phyloP scores from a whole-genome alignment of 2,113 vertebrate genomes.

The Nerophis ophidion region DNA sequence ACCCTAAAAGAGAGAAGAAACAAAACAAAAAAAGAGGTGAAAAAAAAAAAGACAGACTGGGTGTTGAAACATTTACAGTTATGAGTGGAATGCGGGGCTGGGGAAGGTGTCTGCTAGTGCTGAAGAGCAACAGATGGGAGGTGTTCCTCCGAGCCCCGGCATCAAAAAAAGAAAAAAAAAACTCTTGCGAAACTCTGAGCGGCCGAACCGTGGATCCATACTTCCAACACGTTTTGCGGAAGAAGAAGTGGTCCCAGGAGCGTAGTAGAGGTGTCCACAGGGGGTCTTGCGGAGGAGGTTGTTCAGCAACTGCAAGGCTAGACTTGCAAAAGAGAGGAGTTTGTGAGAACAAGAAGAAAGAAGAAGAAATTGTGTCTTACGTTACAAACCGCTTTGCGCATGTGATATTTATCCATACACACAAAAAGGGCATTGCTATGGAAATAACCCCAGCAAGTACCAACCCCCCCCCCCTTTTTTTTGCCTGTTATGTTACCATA shows the following conservation, averaged over 20 bases:
- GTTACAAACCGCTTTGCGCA: slow-evolving; percentile 51
- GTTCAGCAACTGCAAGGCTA: slow-evolving; percentile 26
- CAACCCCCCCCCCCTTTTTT: slow-evolving; percentile 52
- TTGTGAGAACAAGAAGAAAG: slow-evolving; percentile 1
- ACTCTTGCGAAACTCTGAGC: slow-evolving; percentile 13
- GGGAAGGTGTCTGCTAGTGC: slow-evolving; percentile 38
- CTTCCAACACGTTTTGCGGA: not conserved
- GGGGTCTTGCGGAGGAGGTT: slow-evolving; percentile 4
- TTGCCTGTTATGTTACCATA: slow-evolving; percentile 77
- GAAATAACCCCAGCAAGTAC: slow-evolving; percentile 65
- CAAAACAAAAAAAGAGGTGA: not conserved
- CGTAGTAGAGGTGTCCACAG: not conserved
- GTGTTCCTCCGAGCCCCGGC: slow-evolving; percentile 8
- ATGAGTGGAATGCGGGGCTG: slow-evolving; percentile 64
- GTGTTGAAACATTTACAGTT: slow-evolving; percentile 55
- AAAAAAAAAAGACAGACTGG: slow-evolving; percentile 11
- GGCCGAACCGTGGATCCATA: not conserved
- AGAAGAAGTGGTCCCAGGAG: not conserved
- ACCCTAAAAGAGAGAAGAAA: not conserved
- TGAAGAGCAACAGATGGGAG: slow-evolving; percentile 36
- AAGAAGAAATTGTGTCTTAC: slow-evolving; percentile 32
- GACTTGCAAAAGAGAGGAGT: slow-evolving; percentile 29
- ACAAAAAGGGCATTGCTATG: slow-evolving; percentile 66
- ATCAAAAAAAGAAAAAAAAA: too few species aligned
- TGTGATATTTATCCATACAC: slow-evolving; percentile 71